Base-by-base conservation (phyloP, 2,888 invertebrate species). In the Melanophora roralis region DNA sequence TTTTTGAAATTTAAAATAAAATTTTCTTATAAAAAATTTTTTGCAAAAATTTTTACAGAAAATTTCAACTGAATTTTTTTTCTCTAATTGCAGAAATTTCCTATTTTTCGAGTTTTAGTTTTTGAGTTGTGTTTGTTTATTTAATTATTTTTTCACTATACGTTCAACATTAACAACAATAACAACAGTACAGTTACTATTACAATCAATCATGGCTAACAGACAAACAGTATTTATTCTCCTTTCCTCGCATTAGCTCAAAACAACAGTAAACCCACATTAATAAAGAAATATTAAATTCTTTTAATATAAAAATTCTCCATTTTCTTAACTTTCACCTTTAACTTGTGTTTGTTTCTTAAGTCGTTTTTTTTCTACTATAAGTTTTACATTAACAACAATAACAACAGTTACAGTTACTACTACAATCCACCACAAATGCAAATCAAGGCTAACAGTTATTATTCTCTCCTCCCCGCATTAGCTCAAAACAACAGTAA, bases 401-500 rank as follows among this genome's bases (percentile, higher is more conserved):
- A 74, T 69, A 81, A 34, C 47, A 69, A 68, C 71, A 55, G 49
- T 19, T 47, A 47, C 47, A 47, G 16, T 19, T 16, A 47, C 47
- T 21, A 47, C 16, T 47, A 69, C 47, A 60, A 74, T 53, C 55
- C 43, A 60, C 53, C 45, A 77, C 65, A 65, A 55, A 27, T 71
- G 27, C 6, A 51, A 40, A 5, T 43, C 14, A 43, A 65, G 19
- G 40, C 2, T 19, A 67, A 34, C 43, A 53, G 36, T 36, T 51
- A 27, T 1, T 27, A 3, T 27, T 27, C 27, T 27, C 27, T 27
- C 27, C 27, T 27, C 27, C 64, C 16, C n/a, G 23, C 16, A 23
- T n/a, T 23, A 51, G 23, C 1, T 11, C 27, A 27, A 59, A 51
- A 51, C 32, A 49, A 64, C 45, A 40, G 19, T 32, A 14, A 69